Evolutionary conservation across 1,140 invertebrate genomes (phyloP), one percentile per base, ranked within the genome.

Genomic region (Radopholus similis): DNA sequence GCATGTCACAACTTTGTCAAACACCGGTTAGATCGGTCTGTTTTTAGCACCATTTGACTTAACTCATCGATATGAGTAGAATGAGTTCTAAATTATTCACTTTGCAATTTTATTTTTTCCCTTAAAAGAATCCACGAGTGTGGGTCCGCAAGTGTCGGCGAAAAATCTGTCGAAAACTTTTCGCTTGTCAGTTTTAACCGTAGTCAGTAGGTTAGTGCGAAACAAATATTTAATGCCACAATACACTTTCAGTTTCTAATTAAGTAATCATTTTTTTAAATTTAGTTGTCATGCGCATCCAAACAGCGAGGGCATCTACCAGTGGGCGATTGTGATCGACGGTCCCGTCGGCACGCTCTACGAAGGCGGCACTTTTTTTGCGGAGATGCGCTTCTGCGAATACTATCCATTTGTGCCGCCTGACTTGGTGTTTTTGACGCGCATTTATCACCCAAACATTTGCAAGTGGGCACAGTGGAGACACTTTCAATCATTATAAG

Each of bases 381-480:
- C 42, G 21, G 51, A 72, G 37, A 34, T 72, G 38, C 9, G n/a
- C 15, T 72, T 72, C 58, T 13, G 21, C 15, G 44, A 4, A n/a
- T 40, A 75, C 26, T 71, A 71, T 47, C 70, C 70, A 4, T 71
- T 71, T 30, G 15, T 11, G 23, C 15, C 70, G 13, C 70, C 70
- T 3, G 28, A 72, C 28, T 34, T 75, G 0, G 38, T 57, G 30
- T 72, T 72, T 40, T 30, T 76, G 11, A 72, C 71, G 28, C 75
- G 74, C 6, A 76, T 72, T 35, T 72, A 72, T 38, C 71, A 72
- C 30, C 74, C 71, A 53, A 72, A 72, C 23, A 72, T 72, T 11
- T 77, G 63, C 55, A 76, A 38, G 28, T 73, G 65, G 23, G 40
- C n/a, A n/a, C n/a, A n/a, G n/a, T n/a, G n/a, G n/a, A n/a, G n/a